Evolutionary conservation across 2,113 vertebrate genomes (phyloP).

Genomic region (Okapia johnstoni): DNA sequence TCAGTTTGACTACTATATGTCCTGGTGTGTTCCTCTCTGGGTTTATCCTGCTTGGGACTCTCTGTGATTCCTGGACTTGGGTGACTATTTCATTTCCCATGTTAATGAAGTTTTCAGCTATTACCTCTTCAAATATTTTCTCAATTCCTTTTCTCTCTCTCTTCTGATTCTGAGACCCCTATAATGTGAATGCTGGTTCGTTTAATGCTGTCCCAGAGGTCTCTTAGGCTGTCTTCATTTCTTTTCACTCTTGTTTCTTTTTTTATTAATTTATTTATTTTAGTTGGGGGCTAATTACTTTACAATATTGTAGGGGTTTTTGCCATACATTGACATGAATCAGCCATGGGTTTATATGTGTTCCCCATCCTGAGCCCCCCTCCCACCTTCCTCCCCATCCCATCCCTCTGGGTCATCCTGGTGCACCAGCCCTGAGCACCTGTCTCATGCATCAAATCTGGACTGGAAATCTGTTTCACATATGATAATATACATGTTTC

Average conservation of each 20-base stretch:
- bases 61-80: not conserved
- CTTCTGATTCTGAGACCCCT: not conserved
- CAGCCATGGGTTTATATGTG: too few species aligned
- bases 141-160: not conserved
- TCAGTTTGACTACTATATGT: not conserved
- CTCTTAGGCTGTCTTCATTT: not conserved
- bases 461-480: too few species aligned
- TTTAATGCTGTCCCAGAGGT: not conserved
- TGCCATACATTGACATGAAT: too few species aligned
- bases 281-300: too few species aligned
- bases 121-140: not conserved
- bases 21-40: not conserved
- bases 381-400: too few species aligned
- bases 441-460: too few species aligned
- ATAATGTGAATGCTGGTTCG: fast-evolving
- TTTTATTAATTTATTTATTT: too few species aligned
- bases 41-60: not conserved
- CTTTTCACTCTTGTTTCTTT: not conserved
- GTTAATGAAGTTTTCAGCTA: not conserved
- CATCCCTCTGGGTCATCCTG: too few species aligned
- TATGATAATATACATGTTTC: too few species aligned
- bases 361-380: too few species aligned
- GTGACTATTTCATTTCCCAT: not conserved
- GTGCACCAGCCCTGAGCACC: too few species aligned
- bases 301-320: too few species aligned